phyloP scores from a whole-genome alignment of 1,140 invertebrate species.

The Batillaria attramentaria region DNA sequence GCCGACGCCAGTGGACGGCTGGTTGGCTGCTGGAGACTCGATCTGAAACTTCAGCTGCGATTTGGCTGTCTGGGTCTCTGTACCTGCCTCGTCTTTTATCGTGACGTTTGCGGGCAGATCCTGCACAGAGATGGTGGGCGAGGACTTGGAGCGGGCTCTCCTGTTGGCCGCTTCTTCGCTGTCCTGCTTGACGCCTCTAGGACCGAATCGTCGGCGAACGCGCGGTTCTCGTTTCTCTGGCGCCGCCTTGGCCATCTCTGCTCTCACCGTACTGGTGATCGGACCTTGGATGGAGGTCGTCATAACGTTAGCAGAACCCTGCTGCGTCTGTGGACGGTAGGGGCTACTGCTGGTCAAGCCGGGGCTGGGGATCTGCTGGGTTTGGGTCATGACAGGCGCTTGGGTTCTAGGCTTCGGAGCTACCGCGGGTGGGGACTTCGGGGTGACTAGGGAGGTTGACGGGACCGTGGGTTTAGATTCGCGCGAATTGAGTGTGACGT shows the following conservation, averaged over 20 bases:
- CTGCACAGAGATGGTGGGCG: constrained; percentile 3
- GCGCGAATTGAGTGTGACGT: constrained; percentile 31
- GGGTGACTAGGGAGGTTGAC: too few species aligned
- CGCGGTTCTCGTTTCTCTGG: constrained; percentile 26
- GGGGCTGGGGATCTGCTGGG: neutral
- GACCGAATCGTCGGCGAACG: constrained; percentile 34
- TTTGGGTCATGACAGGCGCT: neutral
- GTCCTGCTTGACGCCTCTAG: constrained; percentile 27
- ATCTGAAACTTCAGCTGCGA: constrained; percentile 10
- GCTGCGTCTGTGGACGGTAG: neutral
- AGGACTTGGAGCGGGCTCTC: constrained; percentile 42
- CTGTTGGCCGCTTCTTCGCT: constrained; percentile 33
- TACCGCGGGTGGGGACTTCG: neutral
- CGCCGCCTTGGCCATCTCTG: constrained; percentile 29
- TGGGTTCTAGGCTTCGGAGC: constrained; percentile 13
- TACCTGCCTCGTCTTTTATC: neutral
- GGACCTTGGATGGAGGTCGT: neutral
- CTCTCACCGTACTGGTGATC: constrained; percentile 6
- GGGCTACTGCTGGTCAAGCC: neutral
- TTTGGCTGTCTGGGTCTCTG: neutral
- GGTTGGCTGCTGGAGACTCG: neutral
- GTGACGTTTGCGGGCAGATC: neutral
- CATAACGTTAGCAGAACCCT: neutral
- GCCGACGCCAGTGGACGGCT: neutral
- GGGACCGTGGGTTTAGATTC: neutral